Conservation (phyloP, 2,888 invertebrate genomes). For the Callosobruchus maculatus region DNA sequence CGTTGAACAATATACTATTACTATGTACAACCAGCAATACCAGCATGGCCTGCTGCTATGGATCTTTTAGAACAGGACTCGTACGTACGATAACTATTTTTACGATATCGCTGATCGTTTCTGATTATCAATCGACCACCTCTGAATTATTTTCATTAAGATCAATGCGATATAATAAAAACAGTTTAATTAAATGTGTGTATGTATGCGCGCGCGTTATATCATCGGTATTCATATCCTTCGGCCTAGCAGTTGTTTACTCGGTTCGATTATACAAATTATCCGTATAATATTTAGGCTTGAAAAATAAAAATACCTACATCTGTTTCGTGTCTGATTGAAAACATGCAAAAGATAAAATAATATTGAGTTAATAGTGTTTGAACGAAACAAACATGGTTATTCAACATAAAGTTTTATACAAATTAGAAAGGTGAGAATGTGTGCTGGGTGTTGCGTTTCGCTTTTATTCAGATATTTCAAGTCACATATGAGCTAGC, state of each 20-base stretch:
- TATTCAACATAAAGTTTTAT: too few relatives aligned
- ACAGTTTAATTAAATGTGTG: conserved; percentile 22
- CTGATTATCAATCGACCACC: conserved; percentile 23
- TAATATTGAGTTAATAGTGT: not conserved
- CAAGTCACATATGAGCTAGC: too few relatives aligned
- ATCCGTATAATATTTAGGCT: not conserved
- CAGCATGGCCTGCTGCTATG: too few relatives aligned
- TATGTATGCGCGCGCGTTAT: too few relatives aligned
- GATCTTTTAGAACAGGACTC: not conserved
- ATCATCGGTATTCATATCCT: not conserved
- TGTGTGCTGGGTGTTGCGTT: too few relatives aligned
- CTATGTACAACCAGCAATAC: too few relatives aligned
- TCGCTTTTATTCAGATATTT: too few relatives aligned
- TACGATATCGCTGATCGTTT: not conserved
- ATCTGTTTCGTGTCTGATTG: not conserved
- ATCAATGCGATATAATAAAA: conserved; percentile 23
- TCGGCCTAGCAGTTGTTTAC: not conserved
- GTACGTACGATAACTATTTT: not conserved
- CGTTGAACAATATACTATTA: too few relatives aligned
- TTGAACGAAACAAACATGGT: too few relatives aligned
- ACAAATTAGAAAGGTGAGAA: too few relatives aligned
- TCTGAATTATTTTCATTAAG: conserved; percentile 22
- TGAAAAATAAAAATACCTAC: not conserved
- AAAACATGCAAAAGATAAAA: not conserved
- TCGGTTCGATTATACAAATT: not conserved